These are phyloP conservation scores for Apodemus agrarius DNA, from an alignment of 2,797 vertebrate species.

Conservation along the genomic window DNA sequence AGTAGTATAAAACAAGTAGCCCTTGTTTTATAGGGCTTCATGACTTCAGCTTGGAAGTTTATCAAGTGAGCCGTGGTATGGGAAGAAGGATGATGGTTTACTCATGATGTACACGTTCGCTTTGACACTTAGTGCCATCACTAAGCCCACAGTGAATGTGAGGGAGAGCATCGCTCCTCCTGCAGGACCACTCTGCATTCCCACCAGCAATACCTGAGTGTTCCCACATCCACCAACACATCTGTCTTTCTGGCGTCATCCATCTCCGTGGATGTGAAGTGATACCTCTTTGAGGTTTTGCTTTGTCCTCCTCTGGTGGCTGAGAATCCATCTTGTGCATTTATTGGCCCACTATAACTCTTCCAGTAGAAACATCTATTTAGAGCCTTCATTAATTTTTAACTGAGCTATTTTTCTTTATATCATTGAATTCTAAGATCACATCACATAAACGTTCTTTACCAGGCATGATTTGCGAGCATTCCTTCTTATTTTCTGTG, in stretches of 20 bases:
- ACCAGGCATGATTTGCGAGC: background rate
- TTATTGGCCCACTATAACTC: background rate
- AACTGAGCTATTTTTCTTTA: constrained; percentile 30
- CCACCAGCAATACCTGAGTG: background rate
- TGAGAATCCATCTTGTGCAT: background rate
- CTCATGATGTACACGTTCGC: background rate
- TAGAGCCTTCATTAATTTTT: constrained; percentile 5
- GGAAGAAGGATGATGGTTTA: background rate
- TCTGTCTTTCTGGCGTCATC: constrained; percentile 14
- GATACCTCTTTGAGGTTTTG: background rate
- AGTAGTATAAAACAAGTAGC: too few species aligned
- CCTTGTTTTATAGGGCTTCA: background rate
- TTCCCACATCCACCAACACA: background rate
- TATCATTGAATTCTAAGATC: background rate
- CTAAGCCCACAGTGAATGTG: background rate
- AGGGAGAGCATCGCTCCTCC: background rate
- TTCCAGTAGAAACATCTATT: constrained; percentile 10
- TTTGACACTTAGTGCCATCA: background rate
- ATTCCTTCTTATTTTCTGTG: background rate
- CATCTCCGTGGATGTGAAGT: background rate
- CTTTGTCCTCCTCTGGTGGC: background rate
- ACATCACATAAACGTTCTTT: background rate
- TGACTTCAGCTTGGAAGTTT: constrained; percentile 37
- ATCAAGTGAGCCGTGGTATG: background rate
- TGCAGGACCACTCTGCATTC: background rate